Conservation (phyloP, 2,888 invertebrate species). For the Deilephila porcellus region DNA sequence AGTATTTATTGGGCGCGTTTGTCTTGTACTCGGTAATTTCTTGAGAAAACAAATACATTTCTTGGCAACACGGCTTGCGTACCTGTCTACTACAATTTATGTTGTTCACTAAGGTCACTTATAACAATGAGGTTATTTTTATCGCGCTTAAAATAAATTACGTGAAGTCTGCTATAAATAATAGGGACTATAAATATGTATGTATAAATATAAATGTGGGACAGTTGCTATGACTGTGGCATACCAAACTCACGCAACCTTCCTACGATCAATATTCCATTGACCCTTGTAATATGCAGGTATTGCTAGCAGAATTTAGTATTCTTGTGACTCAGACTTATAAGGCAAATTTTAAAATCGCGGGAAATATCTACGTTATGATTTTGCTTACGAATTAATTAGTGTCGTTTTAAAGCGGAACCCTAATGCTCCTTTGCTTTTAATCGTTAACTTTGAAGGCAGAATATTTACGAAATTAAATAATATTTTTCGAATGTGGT, state of each 20-base stretch:
- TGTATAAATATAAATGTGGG: neutral
- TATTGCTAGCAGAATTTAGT: conserved; percentile 38
- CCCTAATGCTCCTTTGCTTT: too few relatives aligned
- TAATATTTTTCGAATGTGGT: too few relatives aligned
- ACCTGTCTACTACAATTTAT: neutral
- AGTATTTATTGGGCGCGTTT: conserved; percentile 9
- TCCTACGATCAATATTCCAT: conserved; percentile 59
- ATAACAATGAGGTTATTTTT: neutral
- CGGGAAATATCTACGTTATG: neutral
- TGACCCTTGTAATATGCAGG: conserved; percentile 56
- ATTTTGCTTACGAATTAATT: neutral
- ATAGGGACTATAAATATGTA: neutral
- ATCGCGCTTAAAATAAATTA: neutral
- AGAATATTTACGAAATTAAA: too few relatives aligned
- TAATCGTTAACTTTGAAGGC: too few relatives aligned
- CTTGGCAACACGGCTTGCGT: neutral
- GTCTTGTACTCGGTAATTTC: neutral
- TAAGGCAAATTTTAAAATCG: neutral
- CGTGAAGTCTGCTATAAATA: conserved; percentile 7
- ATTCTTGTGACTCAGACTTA: conserved; percentile 29
- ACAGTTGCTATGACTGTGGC: conserved; percentile 19
- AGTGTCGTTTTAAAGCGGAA: neutral
- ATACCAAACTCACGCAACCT: conserved; percentile 48
- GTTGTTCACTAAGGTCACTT: neutral
- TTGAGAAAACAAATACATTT: conserved; percentile 1